Base-by-base conservation (phyloP, 1,140 invertebrate species). In the Drosophila aff. region DNA sequence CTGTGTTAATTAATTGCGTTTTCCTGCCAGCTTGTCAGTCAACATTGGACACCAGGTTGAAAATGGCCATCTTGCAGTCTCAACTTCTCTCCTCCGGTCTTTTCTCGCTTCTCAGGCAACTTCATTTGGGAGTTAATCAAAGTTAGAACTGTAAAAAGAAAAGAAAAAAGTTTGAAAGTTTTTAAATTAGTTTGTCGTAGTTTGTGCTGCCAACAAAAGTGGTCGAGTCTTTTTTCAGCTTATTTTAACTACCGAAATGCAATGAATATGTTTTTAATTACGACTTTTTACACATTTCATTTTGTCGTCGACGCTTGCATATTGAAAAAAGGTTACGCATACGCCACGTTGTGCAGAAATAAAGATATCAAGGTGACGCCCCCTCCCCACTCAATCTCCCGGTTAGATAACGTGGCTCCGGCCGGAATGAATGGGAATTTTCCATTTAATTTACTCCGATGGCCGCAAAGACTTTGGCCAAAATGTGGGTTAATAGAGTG, bases 401-500 rank as follows among this genome's bases (percentile, higher is more conserved):
- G 33, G 26, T 62, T 65, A 66, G 63, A 66, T 66, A 66, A 66
- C 58, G 40, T 66, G 44, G 23, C 53, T 50, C 18, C 26, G 21
- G 18, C 18, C 58, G 26, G 23, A 71, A 43, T 74, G 80, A 71
- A 83, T 79, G 62, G 26, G 62, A 82, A 92, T 90, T 92, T 92
- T 90, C 76, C 90, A 86, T 90, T 87, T 92, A 90, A 90, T 90
- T 92, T 82, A 81, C 69, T 86, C 63, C 62, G 67, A 76, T 81
- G 76, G 77, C 68, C 79, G 57, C 74, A 78, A 77, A 61, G 73
- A 66, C 67, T 75, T 59, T 49, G 66, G 81, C 65, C 80, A 68
- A 73, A 90, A 92, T 87, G 91, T 92, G 77, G 90, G 90, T 92
- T 92, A 92, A 92, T 92, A 92, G 90, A 87, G 82, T 92, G 76